Base-by-base conservation (phyloP, 2,113 vertebrate species). In the Clarias magur region DNA sequence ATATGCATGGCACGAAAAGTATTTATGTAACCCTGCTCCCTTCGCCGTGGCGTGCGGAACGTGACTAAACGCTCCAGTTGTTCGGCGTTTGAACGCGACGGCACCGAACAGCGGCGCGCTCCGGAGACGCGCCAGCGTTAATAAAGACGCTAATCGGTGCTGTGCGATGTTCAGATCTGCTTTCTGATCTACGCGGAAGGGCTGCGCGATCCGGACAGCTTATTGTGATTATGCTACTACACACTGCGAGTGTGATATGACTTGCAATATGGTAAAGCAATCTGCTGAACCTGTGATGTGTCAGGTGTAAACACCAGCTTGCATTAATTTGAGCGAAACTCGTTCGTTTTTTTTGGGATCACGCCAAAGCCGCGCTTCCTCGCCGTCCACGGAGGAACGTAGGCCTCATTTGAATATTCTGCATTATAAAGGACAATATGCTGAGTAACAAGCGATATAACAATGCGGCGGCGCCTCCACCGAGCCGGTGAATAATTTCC, bases 241-340 rank as follows among this genome's bases (percentile, higher is more conserved):
- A 81, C 79, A 38, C 57, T 25, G 19, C 57, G 30, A 60, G 57
- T 60, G 57, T 60, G 79, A 81, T 21, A 60, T 62, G 57, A 81
- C 79, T 81, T 25, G 79, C 79, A 81, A 81, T 81, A 62, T 81
- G 79, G 60, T 81, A 38, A 62, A 6, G 79, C 79, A 81, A 81
- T 81, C 57, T 81, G 79, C 79, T 62, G 34, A 81, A 81, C 79
- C 57, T 81, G 79, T 81, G 57, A 81, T 62, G 79, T 81, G 57
- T 81, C 79, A 42, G 79, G 57, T 81, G 79, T 62, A 81, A 81
- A 81, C 79, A 81, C 30, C 30, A 23, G 34, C 79, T 25, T 81
- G 79, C 79, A 81, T 81, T 81, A 53, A 81, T 81, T 81, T 25
- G 30, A 81, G 57, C 17, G 38, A 81, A 62, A 60, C 2, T 23